Base-by-base conservation (phyloP, 37 sponge, comb jelly and placozoan genomes). In the Haliclona indistincta region DNA sequence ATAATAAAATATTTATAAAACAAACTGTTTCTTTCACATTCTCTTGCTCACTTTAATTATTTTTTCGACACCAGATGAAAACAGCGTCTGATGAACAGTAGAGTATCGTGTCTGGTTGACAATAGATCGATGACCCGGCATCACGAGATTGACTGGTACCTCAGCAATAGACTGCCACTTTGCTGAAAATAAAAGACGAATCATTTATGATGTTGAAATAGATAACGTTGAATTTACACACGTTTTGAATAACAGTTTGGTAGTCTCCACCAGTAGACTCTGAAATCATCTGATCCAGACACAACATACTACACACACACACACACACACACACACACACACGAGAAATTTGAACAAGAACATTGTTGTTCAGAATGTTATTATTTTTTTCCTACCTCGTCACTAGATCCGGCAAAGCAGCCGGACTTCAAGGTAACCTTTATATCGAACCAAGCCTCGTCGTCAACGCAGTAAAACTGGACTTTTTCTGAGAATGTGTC, bases 231-330 rank as follows among this genome's bases (percentile, higher is more conserved):
- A 25, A n/a, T 25, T 8, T 58, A n/a, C 13, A n/a, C n/a, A 58
- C 60, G 6, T 25, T 8, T n/a, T 45, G 5, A n/a, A 45, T 22
- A 22, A 75, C 70, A 49, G 15, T 75, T 39, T 34, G 86, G 86
- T 33, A 90, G 55, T 63, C 69, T 90, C 91, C 91, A 90, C 11
- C 86, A 42, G 53, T 85, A 90, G 52, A 85, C 40, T 54, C 76
- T 68, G 60, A 90, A 90, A 43, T 90, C 91, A 70, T 90, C 91
- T 11, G 91, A 90, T 32, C 91, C 91, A 17, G 86, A 85, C 15
- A 74, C 91, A 0, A 90, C 91, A 62, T 63, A 90, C 91, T 86
- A 67, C 10, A 2, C 41, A 4, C 22, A 68, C 25, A 40, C 34
- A 2, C 15, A 60, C 25, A n/a, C 15, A 8, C 15, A 20, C 63